Conservation (phyloP, 1,140 invertebrate species). For the Drosophila seguyi region DNA sequence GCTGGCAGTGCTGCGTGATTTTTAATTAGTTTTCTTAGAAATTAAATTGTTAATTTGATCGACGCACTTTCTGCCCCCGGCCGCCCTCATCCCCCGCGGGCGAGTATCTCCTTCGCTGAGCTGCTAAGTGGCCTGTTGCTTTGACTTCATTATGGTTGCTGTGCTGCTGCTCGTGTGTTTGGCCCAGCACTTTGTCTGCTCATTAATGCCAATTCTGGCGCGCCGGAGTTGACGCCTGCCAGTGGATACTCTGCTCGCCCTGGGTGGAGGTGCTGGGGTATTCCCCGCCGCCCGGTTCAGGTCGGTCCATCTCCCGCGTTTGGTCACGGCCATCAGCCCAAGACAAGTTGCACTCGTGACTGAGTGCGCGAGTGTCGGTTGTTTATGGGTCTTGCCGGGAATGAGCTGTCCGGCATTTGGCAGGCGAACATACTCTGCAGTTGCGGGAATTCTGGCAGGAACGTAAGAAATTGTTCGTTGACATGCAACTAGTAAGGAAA, state of each 20-base stretch:
- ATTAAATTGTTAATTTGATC: constrained; percentile 85
- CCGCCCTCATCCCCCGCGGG: neutral
- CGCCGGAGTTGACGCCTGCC: constrained; percentile 77
- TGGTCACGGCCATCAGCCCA: constrained; percentile 68
- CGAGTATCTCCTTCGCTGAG: constrained; percentile 18
- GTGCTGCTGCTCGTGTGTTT: constrained; percentile 24
- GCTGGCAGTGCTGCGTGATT: constrained; percentile 72
- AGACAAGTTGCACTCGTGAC: constrained; percentile 56
- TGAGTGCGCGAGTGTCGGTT: constrained; percentile 43
- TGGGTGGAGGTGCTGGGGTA: neutral
- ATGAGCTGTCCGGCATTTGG: constrained; percentile 24
- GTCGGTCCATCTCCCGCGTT: constrained; percentile 27
- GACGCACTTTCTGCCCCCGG: constrained; percentile 70
- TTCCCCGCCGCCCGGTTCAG: constrained; percentile 14
- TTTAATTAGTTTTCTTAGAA: constrained; percentile 84
- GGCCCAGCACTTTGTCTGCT: constrained; percentile 71
- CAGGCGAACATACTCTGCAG: constrained; percentile 40
- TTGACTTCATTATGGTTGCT: constrained; percentile 42
- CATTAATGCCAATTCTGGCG: constrained; percentile 82
- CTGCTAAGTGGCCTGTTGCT: constrained; percentile 74
- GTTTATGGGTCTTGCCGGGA: constrained; percentile 52
- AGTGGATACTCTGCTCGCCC: constrained; percentile 1
- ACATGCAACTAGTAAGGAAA: constrained; percentile 36
- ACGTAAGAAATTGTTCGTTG: constrained; percentile 38
- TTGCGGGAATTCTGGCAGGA: constrained; percentile 29